Conservation (phyloP, 1,140 invertebrate genomes). For the Diuraphis noxia region DNA sequence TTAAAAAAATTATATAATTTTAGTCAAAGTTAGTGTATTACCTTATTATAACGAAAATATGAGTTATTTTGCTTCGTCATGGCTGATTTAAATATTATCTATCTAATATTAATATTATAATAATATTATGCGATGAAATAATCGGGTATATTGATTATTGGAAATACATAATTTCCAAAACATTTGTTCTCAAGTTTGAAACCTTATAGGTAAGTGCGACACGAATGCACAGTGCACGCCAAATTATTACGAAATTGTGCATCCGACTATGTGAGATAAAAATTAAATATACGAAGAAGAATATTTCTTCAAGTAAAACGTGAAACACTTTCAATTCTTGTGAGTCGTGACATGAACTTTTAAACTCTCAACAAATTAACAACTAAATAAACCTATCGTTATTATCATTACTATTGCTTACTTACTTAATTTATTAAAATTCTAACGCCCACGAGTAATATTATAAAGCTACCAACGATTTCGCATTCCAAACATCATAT, state of each 20-base stretch:
- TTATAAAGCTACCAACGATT: neutral
- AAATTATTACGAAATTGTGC: neutral
- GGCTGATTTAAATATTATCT: neutral
- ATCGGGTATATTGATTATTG: neutral
- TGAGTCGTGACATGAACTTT: neutral
- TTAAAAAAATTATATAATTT: neutral
- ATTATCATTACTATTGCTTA: neutral
- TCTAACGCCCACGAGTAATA: neutral
- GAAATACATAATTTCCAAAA: neutral
- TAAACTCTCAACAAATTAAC: neutral
- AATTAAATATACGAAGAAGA: neutral
- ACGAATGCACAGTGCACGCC: no score
- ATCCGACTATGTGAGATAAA: slow-evolving; percentile 1
- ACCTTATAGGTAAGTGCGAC: neutral
- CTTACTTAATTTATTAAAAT: neutral
- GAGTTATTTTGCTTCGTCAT: neutral
- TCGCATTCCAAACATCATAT: neutral
- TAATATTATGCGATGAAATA: neutral
- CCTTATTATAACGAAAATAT: neutral
- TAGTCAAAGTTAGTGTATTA: neutral
- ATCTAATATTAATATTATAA: neutral
- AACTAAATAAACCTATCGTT: neutral
- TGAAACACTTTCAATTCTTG: neutral
- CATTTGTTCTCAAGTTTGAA: neutral
- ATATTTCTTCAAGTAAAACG: neutral